Percentiles rank a stretch among this genome's conserved stretches.
phyloP scores from a whole-genome alignment of 2,888 invertebrate species.

The Micoletzkya japonica region DNA sequence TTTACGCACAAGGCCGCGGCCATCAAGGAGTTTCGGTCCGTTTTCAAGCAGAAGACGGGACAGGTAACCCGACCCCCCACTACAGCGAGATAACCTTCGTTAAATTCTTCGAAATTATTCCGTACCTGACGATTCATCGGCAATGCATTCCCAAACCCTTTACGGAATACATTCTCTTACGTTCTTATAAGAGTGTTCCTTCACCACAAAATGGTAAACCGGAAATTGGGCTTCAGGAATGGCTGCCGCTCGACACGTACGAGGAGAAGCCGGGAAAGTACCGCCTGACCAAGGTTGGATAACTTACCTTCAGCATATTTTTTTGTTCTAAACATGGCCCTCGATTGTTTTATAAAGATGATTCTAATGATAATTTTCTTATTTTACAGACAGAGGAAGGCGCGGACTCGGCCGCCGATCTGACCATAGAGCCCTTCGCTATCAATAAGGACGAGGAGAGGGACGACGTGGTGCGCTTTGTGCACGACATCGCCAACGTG shows the following conservation, averaged over 20 bases:
- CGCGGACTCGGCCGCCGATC: neutral
- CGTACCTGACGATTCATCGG: too few relatives aligned
- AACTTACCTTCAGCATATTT: slow-evolving; percentile 19
- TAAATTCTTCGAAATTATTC: too few relatives aligned
- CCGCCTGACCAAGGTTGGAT: slow-evolving; percentile 64
- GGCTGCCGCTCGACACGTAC: slow-evolving; percentile 42
- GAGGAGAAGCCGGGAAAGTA: slow-evolving; percentile 67
- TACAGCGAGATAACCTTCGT: too few relatives aligned
- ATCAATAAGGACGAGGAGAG: slow-evolving; percentile 26
- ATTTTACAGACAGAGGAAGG: slow-evolving; percentile 16
- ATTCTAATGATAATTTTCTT: neutral
- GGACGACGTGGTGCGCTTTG: slow-evolving; percentile 29
- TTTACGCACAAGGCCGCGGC: slow-evolving; percentile 66
- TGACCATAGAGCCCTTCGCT: slow-evolving; percentile 14
- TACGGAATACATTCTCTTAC: too few relatives aligned
- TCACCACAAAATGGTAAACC: too few relatives aligned
- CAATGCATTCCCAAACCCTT: too few relatives aligned
- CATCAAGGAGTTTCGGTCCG: slow-evolving; percentile 68
- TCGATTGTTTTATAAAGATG: neutral
- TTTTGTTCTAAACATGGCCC: too few relatives aligned
- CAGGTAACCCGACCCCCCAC: slow-evolving; percentile 63
- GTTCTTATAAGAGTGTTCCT: too few relatives aligned
- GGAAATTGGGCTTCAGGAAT: slow-evolving; percentile 38
- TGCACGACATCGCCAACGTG: slow-evolving; percentile 65
- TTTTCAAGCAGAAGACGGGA: slow-evolving; percentile 69